Percentiles rank a stretch among this genome's conserved stretches.
These are phyloP conservation scores for Phymanthus crucifer DNA, from an alignment of 92 coral and sea anemone species.

Conservation along the genomic window DNA sequence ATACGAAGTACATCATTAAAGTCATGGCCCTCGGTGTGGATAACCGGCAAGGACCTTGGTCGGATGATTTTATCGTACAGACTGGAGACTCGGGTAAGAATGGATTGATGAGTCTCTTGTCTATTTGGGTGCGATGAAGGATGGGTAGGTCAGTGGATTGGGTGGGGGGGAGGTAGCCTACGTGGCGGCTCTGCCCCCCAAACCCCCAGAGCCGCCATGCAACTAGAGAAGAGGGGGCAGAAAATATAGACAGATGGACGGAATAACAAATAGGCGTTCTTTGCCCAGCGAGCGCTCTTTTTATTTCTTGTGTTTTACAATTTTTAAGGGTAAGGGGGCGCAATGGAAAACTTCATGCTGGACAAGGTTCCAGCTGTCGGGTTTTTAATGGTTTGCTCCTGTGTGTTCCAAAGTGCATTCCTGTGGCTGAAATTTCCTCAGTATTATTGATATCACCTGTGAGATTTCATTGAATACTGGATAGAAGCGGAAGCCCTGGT, in stretches of 20 bases:
- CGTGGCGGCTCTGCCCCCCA: too few species aligned
- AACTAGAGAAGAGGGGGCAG: too few species aligned
- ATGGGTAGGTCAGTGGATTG: neutral
- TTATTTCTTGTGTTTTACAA: too few species aligned
- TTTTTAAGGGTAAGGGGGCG: too few species aligned
- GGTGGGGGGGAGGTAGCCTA: neutral
- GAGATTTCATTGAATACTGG: neutral
- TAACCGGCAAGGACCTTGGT: conserved; percentile 28
- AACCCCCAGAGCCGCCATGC: too few species aligned
- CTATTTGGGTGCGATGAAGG: neutral
- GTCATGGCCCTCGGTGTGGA: conserved; percentile 26
- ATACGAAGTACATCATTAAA: conserved; percentile 19
- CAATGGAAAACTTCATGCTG: too few species aligned
- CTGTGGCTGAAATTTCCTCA: neutral
- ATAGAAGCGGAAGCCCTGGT: neutral
- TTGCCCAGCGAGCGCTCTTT: neutral
- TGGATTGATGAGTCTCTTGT: neutral
- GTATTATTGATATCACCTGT: neutral
- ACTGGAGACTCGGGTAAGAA: conserved; percentile 20
- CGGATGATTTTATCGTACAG: conserved; percentile 20
- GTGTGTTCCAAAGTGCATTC: neutral
- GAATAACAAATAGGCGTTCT: neutral
- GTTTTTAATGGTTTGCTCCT: neutral
- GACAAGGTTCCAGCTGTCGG: neutral
- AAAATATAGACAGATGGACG: neutral